Evolutionary conservation across 2,797 vertebrate genomes (phyloP), one percentile per base, ranked within the genome.

Genomic region (Limosa lapponica): DNA sequence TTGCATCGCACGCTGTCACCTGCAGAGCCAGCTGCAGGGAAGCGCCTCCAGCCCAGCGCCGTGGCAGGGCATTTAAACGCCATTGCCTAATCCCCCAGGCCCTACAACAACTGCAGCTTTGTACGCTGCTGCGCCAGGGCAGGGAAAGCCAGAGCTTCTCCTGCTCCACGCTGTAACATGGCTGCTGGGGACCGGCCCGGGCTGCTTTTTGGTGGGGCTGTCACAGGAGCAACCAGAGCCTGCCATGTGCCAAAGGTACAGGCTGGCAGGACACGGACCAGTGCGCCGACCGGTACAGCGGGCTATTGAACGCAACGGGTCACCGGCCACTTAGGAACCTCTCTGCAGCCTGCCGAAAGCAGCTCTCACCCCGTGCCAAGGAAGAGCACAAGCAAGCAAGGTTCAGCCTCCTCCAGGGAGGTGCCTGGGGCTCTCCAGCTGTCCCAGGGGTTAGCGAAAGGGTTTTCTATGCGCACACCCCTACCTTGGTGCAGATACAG

Each of bases 11-110:
- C 0, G 0, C 15, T 49, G 66, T 11, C 84, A 30, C 25, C 19
- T 20, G 30, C n/a, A 7, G 46, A 73, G 46, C 37, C 1, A 6
- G 44, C 46, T 44, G 37, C 1, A 0, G n/a, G 27, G 34, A 59
- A 49, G 32, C 2, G 1, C 23, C 87, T 74, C 36, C 82, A 57
- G 55, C 34, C 64, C 28, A 3, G 32, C 4, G 34, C 41, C 20
- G 66, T 1, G 6, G 24, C 36, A 36, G 43, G 44, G 15, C 36
- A 32, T 25, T 92, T 34, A 44, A 58, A 84, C 3, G 0, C 0
- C 0, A 39, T 3, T 36, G 54, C 58, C 58, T 66, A 16, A 90
- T 8, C 4, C 41, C 43, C 27, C 19, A 6, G 34, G 23, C 44
- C 44, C 32, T 23, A 16, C 71, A 57, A 48, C 39, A 51, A 14